Conservation (phyloP, 2,113 vertebrate species). For the chimpanzee (Pan troglodytes) region NHGRI_mPanTro3-v2.1_pri NC_072412.2:92752501-92753000, state of each 20-base stretch:
- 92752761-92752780: background rate
- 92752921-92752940: background rate
- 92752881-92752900: background rate
- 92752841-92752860: background rate
- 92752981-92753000: background rate
- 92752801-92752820: background rate
- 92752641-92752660: background rate
- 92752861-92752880: fast-evolving
- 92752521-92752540: slow-evolving; percentile 1
- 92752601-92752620: background rate
- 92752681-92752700: background rate
- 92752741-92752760: background rate
- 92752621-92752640: background rate
- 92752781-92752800: background rate
- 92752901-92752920: background rate
- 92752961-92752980: background rate
- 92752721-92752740: background rate
- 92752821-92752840: background rate
- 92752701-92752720: background rate
- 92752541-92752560: slow-evolving; percentile 4
- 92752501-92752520: slow-evolving; percentile 32
- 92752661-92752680: background rate
- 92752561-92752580: background rate
- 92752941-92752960: background rate
- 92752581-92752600: background rate